Percentiles rank a stretch among this genome's conserved stretches.
These are phyloP conservation scores for Argyrosomus japonicus DNA, from an alignment of 2,113 vertebrate species.

Conservation along the genomic window DNA sequence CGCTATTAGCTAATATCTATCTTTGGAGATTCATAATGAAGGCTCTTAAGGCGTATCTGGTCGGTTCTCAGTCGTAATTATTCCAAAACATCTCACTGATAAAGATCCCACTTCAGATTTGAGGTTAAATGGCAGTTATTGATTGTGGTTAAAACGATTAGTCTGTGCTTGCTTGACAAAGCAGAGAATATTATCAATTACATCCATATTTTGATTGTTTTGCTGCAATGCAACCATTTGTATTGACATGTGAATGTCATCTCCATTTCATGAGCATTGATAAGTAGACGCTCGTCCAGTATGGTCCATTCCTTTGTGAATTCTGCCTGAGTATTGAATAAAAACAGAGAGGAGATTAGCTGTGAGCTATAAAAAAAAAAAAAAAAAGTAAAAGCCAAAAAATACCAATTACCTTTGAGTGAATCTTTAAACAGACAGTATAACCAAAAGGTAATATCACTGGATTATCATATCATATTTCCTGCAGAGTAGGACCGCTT, in stretches of 20 bases:
- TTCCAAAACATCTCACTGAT: conserved; percentile 25
- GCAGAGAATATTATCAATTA: conserved; percentile 41
- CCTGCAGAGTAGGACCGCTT: conserved; percentile 42
- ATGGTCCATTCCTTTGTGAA: conserved; percentile 15
- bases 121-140: conserved; percentile 68
- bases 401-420: conserved; percentile 56
- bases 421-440: conserved; percentile 62
- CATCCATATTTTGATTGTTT: conserved; percentile 59
- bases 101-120: conserved; percentile 45
- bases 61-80: conserved; percentile 38
- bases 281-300: conserved; percentile 21
- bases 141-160: conserved; percentile 62
- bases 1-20: conserved; percentile 21
- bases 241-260: conserved; percentile 52
- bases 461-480: conserved; percentile 66
- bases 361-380: conserved; percentile 13
- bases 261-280: conserved; percentile 50
- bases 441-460: conserved; percentile 70
- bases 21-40: conserved; percentile 37
- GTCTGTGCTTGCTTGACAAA: conserved; percentile 34
- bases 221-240: conserved; percentile 23
- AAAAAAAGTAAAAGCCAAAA: conserved; percentile 28
- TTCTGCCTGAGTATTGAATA: conserved; percentile 2
- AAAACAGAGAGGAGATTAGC: conserved; percentile 26
- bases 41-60: conserved; percentile 8